Conservation (phyloP, 2,797 vertebrate species). For the Vipera ursinii region DNA sequence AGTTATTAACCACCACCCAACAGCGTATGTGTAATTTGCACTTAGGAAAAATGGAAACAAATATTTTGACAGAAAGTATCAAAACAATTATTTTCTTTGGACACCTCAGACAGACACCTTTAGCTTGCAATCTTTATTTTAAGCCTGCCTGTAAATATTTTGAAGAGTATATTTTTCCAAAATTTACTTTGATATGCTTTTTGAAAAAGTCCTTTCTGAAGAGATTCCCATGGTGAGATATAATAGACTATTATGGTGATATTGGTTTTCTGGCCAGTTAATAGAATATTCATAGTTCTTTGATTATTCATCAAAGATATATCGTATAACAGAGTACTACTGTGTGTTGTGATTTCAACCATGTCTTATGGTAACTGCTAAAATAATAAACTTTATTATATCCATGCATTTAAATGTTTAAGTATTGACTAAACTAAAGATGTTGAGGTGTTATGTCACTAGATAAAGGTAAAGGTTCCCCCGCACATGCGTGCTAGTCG, state of each 20-base stretch:
- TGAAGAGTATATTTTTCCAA: not conserved
- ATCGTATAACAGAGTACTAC: slow-evolving; percentile 40
- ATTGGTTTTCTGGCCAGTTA: not conserved
- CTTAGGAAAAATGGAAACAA: too few species aligned
- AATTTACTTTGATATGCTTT: not conserved
- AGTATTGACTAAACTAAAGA: not conserved
- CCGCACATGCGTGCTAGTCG: too few species aligned
- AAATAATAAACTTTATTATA: slow-evolving; percentile 40
- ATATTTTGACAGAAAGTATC: not conserved
- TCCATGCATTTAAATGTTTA: slow-evolving; percentile 37
- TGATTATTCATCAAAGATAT: slow-evolving; percentile 47
- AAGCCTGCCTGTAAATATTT: not conserved
- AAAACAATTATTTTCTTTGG: not conserved
- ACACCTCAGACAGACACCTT: not conserved
- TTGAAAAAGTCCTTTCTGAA: not conserved
- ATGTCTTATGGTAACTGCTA: slow-evolving; percentile 40
- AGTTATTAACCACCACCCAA: not conserved
- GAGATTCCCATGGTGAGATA: not conserved
- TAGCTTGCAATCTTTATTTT: not conserved
- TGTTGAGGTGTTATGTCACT: slow-evolving; percentile 31
- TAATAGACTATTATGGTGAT: not conserved
- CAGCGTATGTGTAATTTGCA: not conserved
- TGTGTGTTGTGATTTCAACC: slow-evolving; percentile 40
- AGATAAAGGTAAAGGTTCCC: not conserved
- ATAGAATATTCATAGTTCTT: slow-evolving; percentile 17